These are phyloP conservation scores for Forficula auricularia DNA, from an alignment of 1,140 invertebrate species.

Conservation along the genomic window DNA sequence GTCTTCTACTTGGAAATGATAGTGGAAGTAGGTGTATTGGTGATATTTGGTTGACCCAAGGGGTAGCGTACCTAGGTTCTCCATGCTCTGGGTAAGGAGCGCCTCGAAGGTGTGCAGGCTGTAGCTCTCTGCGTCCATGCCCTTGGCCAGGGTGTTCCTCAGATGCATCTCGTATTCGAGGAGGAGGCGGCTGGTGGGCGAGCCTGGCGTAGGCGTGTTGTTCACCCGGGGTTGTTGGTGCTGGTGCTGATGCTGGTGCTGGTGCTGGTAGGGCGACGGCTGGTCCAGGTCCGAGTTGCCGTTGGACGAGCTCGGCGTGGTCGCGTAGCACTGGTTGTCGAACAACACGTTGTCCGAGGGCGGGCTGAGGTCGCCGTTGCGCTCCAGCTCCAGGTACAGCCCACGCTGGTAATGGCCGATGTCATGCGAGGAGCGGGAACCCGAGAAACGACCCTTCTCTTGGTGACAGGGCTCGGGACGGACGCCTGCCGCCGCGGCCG, in stretches of 20 bases:
- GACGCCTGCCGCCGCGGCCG: conserved; percentile 13
- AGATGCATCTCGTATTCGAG: conserved; percentile 91
- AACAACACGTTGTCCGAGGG: conserved; percentile 83
- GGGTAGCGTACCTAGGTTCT: conserved; percentile 85
- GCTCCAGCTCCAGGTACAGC: conserved; percentile 69
- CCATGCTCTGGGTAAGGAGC: conserved; percentile 81
- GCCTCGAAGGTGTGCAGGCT: conserved; percentile 86
- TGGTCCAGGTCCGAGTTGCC: conserved; percentile 75
- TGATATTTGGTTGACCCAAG: no score
- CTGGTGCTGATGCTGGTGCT: conserved; percentile 27
- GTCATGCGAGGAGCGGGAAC: conserved; percentile 40
- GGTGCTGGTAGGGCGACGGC: conserved; percentile 38
- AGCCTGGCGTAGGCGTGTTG: conserved; percentile 54
- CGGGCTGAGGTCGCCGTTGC: conserved; percentile 60
- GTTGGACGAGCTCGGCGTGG: conserved; percentile 76
- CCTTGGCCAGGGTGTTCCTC: conserved; percentile 80
- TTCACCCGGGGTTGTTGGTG: conserved; percentile 28
- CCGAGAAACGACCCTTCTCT: conserved; percentile 22
- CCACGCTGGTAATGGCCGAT: conserved; percentile 34
- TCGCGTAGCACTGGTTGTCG: conserved; percentile 85
- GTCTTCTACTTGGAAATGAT: no score
- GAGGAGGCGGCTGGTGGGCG: conserved; percentile 67
- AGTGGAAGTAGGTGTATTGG: no score
- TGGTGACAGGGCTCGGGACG: conserved; percentile 35
- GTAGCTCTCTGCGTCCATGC: conserved; percentile 87